Conservation (phyloP, 2,888 invertebrate genomes). For the Eudasyphora cyanicolor region DNA sequence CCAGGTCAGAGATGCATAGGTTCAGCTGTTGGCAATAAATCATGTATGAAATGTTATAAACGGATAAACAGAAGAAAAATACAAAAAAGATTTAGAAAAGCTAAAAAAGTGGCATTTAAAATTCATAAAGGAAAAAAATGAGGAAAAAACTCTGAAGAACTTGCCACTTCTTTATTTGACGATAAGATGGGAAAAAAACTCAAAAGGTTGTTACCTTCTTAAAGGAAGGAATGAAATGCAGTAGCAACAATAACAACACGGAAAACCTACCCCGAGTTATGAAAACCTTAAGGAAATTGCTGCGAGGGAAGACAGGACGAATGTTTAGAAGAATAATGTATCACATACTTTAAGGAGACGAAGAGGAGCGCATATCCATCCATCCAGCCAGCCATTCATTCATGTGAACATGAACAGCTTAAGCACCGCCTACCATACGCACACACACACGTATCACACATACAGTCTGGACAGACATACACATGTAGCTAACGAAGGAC, state of each 20-base stretch:
- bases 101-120: background rate
- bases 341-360: background rate
- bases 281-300: background rate
- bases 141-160: background rate
- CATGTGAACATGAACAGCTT: slow-evolving; percentile 3
- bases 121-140: background rate
- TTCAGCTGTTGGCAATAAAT: background rate
- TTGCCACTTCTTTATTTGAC: background rate
- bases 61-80: background rate
- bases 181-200: background rate
- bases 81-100: background rate
- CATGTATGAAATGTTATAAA: background rate
- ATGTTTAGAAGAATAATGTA: background rate
- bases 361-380: background rate
- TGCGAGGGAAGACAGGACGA: background rate
- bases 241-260: background rate
- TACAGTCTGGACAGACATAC: background rate
- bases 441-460: background rate
- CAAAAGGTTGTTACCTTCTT: slow-evolving; percentile 26
- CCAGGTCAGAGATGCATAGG: background rate
- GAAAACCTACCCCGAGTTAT: slow-evolving; percentile 26
- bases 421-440: slow-evolving; percentile 47
- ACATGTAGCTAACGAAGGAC: background rate
- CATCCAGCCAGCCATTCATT: background rate
- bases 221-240: background rate